These are phyloP conservation scores for Ptilodon capucinus DNA, from an alignment of 2,888 invertebrate genomes.

Conservation along the genomic window DNA sequence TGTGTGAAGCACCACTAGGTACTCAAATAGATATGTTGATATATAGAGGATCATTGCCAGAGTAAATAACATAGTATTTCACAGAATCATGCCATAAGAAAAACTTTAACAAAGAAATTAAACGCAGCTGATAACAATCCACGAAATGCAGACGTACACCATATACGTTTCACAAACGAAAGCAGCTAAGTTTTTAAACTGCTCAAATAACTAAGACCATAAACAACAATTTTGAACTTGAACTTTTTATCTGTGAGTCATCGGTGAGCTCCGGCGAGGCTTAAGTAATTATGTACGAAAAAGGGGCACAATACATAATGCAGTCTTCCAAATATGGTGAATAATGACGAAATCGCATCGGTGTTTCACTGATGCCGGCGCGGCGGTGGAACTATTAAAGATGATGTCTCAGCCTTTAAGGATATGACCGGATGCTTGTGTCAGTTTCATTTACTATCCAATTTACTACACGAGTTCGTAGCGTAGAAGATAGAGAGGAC, in stretches of 20 bases:
- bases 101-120: neutral
- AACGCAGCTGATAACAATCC: neutral
- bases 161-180: neutral
- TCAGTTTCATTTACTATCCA: neutral
- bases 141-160: neutral
- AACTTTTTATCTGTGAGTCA: conserved; percentile 1
- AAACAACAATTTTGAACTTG: neutral
- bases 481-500: too few relatives aligned
- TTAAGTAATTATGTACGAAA: conserved; percentile 41
- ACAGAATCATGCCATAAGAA: too few relatives aligned
- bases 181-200: neutral
- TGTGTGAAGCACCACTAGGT: too few relatives aligned
- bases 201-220: neutral
- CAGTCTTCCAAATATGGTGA: conserved; percentile 39
- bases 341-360: conserved; percentile 47
- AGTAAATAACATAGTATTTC: too few relatives aligned
- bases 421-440: neutral
- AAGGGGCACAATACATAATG: conserved; percentile 48
- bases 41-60: too few relatives aligned
- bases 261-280: neutral
- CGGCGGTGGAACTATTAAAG: conserved; percentile 26
- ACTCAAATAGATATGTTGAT: too few relatives aligned
- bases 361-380: conserved; percentile 28
- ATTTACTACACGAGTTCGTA: neutral
- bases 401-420: conserved; percentile 30